Evolutionary conservation across 2,888 invertebrate genomes (phyloP).

Genomic region (Stenotaenia linearis): DNA sequence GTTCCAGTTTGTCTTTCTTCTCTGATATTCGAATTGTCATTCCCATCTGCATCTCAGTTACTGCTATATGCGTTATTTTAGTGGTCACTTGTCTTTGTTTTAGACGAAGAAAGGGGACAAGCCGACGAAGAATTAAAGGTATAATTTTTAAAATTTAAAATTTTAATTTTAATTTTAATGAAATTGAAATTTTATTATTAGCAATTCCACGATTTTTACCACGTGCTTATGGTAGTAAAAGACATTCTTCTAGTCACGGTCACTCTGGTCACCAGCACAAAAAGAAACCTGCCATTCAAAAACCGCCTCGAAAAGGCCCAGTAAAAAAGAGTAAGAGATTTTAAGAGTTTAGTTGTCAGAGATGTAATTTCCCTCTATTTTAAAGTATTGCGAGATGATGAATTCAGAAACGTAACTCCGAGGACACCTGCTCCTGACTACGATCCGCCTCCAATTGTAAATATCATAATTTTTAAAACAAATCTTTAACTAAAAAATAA

Average conservation of each 20-base stretch:
- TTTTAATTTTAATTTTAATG: background rate
- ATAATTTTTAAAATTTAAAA: background rate
- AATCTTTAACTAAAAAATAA: no score
- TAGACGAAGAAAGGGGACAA: constrained; percentile 26
- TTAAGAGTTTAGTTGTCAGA: no score
- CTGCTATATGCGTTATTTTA: constrained; percentile 38
- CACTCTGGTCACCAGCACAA: constrained; percentile 24
- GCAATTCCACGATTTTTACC: constrained; percentile 10
- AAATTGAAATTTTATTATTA: background rate
- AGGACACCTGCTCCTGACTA: constrained; percentile 33
- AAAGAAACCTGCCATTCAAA: constrained; percentile 28
- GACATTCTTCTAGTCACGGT: constrained; percentile 13
- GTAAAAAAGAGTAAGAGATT: constrained; percentile 11
- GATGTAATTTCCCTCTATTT: no score
- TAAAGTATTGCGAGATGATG: constrained; percentile 14
- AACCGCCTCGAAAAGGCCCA: background rate
- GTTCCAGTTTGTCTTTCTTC: constrained; percentile 36
- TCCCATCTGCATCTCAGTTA: constrained; percentile 38
- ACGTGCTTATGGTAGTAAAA: background rate
- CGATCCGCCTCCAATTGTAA: constrained; percentile 33
- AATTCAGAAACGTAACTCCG: constrained; percentile 26
- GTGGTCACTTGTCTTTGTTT: constrained; percentile 37
- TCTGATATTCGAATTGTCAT: constrained; percentile 38
- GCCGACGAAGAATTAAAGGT: constrained; percentile 30
- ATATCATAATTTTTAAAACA: no score